Conservation (phyloP, 2,888 invertebrate genomes). For the Lacanobia oleracea region DNA sequence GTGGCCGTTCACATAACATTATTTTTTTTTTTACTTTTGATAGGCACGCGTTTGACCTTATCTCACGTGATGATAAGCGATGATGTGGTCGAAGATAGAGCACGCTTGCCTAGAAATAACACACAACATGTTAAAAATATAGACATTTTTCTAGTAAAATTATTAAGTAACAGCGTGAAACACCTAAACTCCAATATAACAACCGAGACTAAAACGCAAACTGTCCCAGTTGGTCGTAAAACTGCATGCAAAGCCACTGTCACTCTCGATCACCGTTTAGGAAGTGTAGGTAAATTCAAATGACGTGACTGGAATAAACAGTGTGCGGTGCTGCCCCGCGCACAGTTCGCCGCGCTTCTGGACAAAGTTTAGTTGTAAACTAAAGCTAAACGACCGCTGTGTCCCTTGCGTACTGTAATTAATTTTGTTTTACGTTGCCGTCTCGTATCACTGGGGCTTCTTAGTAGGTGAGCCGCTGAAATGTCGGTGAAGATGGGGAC, state of each 20-base stretch:
- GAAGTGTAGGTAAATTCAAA: conserved; percentile 38
- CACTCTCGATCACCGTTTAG: conserved; percentile 16
- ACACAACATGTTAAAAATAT: no score
- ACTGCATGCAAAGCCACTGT: conserved; percentile 8
- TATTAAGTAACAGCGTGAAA: background rate
- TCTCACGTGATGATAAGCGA: no score
- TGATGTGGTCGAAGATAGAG: no score
- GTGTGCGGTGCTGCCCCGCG: conserved; percentile 17
- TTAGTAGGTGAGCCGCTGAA: conserved; percentile 32
- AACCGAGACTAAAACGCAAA: background rate
- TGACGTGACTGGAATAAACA: conserved; percentile 26
- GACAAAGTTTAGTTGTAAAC: conserved; percentile 56
- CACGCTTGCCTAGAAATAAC: no score
- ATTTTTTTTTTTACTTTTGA: no score
- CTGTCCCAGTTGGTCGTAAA: background rate
- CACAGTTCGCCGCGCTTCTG: conserved; percentile 40
- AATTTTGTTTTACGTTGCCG: conserved; percentile 49
- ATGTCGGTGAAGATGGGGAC: conserved; percentile 5
- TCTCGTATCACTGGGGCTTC: conserved; percentile 27
- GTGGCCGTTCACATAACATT: no score
- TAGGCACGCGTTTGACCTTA: no score
- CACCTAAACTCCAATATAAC: background rate
- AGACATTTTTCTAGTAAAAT: background rate
- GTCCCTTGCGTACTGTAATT: conserved; percentile 51
- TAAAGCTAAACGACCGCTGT: conserved; percentile 41